Evolutionary conservation across 2,888 invertebrate species (phyloP).

Genomic region (Sesia bembeciformis): DNA sequence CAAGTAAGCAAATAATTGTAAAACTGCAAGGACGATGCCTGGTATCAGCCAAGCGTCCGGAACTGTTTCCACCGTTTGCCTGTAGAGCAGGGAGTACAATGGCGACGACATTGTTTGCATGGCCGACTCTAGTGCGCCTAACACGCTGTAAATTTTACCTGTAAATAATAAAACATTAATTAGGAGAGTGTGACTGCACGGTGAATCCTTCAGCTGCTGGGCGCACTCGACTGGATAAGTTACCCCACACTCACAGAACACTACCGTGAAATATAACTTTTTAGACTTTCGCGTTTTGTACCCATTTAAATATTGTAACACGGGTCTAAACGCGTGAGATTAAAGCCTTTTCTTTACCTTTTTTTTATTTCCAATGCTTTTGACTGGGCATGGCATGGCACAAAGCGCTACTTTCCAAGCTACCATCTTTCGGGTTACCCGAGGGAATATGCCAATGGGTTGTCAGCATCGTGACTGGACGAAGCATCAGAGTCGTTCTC

Average conservation of each 20-base stretch:
- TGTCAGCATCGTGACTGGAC: too few species aligned
- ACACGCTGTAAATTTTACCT: slow-evolving; percentile 69
- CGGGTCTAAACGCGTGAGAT: too few species aligned
- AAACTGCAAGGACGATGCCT: slow-evolving; percentile 36
- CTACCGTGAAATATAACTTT: neutral
- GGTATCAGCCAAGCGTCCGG: slow-evolving; percentile 63
- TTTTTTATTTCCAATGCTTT: too few species aligned
- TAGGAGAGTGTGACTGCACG: neutral
- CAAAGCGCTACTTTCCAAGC: neutral
- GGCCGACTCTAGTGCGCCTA: slow-evolving; percentile 63
- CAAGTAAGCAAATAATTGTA: slow-evolving; percentile 49
- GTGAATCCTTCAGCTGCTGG: neutral
- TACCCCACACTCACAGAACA: neutral
- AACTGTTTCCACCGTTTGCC: slow-evolving; percentile 43
- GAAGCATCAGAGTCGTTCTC: too few species aligned
- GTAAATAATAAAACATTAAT: slow-evolving; percentile 14
- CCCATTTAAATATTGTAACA: neutral
- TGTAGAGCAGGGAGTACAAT: slow-evolving; percentile 55
- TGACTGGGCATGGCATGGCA: neutral
- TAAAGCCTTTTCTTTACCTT: too few species aligned
- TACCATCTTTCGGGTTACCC: neutral
- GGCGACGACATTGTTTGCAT: slow-evolving; percentile 57
- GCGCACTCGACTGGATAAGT: neutral
- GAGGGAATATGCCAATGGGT: too few species aligned
- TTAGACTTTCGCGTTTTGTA: neutral